Base-by-base conservation (phyloP, 2,888 invertebrate species). In the Podabrus alpinus region DNA sequence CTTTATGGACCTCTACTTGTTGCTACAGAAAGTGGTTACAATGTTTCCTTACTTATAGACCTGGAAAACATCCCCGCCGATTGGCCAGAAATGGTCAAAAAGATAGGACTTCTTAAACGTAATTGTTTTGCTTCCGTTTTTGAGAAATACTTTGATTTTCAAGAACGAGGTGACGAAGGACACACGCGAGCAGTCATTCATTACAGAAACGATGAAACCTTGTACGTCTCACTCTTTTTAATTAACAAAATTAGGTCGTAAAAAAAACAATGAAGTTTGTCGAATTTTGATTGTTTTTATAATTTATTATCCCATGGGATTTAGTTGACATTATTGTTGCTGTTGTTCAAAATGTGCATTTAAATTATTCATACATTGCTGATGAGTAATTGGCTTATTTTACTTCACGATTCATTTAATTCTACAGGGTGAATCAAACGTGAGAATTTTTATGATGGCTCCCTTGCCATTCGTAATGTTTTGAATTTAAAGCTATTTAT, bases 51-150 rank as follows among this genome's bases (percentile, higher is more conserved):
- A 82, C 89, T 97, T 83, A 92, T 97, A 88, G 97, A 99, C 88
- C 89, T 98, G 88, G 97, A 97, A 86, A 94, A 94, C 86, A 92
- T 99, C 83, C 98, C 98, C 7, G 90, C 92, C 59, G 94, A 98
- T 86, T 97, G 96, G 94, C 95, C 95, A 87, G 92, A 92, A 77
- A 87, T 96, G 82, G 96, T 98, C 81, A 95, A 95, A 88, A 97
- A 95, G 89, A 94, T 98, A 81, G 97, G 98, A 16, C 91, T 98
- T 72, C 89, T 99, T 78, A 99, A 99, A 88, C 92, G 99, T 84
- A 97, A 99, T 89, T 99, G 99, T 89, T 99, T 99, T 89, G 99
- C 99, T 66, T 98, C 98, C 15, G 98, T 99, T 76, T 99, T 99
- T 89, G 98, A 99, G 88, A 98, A 99, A 86, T 99, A 99, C 90